Conservation (phyloP, 2,797 vertebrate species). For the Lepilemur septentrionalis region DNA sequence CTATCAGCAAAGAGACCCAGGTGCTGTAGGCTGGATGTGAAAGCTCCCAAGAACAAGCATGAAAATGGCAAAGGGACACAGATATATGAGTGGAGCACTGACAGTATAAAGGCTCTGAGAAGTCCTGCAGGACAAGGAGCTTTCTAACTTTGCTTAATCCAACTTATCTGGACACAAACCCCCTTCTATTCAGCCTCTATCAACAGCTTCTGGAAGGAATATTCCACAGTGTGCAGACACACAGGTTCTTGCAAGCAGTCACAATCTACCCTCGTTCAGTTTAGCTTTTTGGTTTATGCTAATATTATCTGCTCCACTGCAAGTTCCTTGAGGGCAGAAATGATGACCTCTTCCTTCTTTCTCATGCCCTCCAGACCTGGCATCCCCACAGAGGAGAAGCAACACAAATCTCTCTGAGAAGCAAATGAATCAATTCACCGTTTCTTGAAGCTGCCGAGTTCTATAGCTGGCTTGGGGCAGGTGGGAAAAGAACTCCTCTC, state of each 20-base stretch:
- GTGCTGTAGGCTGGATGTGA: background rate
- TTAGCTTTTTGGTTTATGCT: background rate
- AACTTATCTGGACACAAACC: background rate
- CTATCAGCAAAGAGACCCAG: background rate
- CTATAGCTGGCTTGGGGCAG: background rate
- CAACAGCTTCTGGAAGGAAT: background rate
- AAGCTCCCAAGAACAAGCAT: background rate
- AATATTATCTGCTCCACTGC: background rate
- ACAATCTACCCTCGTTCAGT: fast-evolving
- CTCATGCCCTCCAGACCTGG: background rate
- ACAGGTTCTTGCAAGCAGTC: background rate
- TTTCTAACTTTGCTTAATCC: background rate
- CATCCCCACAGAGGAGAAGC: background rate
- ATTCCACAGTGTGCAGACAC: fast-evolving
- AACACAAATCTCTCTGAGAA: background rate
- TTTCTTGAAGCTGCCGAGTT: background rate
- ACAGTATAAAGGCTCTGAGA: background rate
- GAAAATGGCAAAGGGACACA: background rate
- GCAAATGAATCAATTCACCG: background rate
- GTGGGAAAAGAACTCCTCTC: conserved; percentile 32
- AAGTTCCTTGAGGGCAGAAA: background rate
- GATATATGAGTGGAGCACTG: too few relatives aligned
- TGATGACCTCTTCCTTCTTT: background rate
- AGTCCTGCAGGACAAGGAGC: background rate
- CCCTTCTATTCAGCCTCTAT: background rate